A percentile compares a stretch with the other conserved stretches of the same genome.
Evolutionary conservation across 1,140 invertebrate genomes (phyloP).

Genomic region (Ridgeia piscesae): DNA sequence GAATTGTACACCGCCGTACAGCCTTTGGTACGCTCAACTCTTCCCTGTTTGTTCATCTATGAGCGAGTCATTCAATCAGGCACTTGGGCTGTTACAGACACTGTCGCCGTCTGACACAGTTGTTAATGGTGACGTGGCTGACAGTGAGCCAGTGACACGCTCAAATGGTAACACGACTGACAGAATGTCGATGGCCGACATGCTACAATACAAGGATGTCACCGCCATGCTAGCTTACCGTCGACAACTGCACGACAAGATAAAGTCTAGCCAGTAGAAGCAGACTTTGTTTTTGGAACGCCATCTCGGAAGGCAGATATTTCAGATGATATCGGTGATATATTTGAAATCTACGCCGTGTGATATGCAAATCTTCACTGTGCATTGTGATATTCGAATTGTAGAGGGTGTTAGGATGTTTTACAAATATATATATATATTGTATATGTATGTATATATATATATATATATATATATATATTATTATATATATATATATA

Average conservation of each 20-base stretch:
- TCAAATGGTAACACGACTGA: neutral
- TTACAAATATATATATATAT: neutral
- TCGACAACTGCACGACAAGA: constrained; percentile 31
- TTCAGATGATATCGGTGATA: neutral
- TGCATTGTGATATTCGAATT: neutral
- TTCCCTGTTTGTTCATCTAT: constrained; percentile 48
- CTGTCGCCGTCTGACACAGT: constrained; percentile 24
- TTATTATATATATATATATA: no score
- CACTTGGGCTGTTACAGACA: constrained; percentile 33
- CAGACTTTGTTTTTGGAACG: neutral
- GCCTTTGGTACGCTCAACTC: constrained; percentile 54
- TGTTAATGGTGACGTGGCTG: neutral
- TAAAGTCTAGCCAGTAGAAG: neutral
- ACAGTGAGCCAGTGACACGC: constrained; percentile 36
- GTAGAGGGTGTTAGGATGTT: neutral
- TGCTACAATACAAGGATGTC: constrained; percentile 45
- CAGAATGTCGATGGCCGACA: constrained; percentile 41
- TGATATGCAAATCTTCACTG: neutral
- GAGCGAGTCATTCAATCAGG: constrained; percentile 48
- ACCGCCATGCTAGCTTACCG: constrained; percentile 46
- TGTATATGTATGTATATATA: no score
- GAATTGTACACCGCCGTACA: constrained; percentile 27
- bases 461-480: no score
- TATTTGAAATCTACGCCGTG: neutral
- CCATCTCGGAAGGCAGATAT: neutral